Percentiles rank a stretch among this genome's conserved stretches.
Conservation (phyloP, 2,888 invertebrate species). For the Drosophila nr. medialis region DNA sequence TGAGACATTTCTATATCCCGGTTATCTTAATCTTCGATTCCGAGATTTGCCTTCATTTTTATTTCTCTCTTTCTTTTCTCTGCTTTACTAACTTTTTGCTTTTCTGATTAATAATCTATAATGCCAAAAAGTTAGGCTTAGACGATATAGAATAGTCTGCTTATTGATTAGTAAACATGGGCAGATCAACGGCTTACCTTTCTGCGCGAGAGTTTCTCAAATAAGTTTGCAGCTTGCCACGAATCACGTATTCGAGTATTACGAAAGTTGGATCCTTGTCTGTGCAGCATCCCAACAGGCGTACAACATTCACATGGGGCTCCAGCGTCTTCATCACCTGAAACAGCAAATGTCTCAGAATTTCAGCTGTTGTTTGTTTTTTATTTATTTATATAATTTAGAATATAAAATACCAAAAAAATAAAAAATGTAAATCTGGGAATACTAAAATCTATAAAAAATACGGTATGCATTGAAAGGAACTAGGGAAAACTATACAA, state of each 20-base stretch:
- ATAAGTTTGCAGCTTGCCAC: constrained; percentile 95
- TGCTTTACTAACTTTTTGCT: background rate
- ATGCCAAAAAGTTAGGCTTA: too few species aligned
- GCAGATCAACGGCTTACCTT: constrained; percentile 84
- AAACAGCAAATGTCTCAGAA: constrained; percentile 7
- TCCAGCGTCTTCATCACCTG: constrained; percentile 96
- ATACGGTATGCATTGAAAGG: background rate
- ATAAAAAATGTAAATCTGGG: background rate
- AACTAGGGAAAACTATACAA: background rate
- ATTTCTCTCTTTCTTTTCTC: background rate
- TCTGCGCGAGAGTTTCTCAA: constrained; percentile 94
- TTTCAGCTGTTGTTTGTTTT: background rate
- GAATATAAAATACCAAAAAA: background rate
- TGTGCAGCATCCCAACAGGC: constrained; percentile 94
- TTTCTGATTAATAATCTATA: background rate
- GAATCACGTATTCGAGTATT: constrained; percentile 95
- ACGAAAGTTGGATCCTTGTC: constrained; percentile 96
- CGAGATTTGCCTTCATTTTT: background rate
- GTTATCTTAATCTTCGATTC: background rate
- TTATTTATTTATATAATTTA: background rate
- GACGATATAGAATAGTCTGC: too few species aligned
- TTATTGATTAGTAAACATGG: background rate
- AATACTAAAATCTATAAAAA: background rate
- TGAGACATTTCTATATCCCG: accelerated
- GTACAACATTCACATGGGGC: constrained; percentile 95